Base-by-base conservation (phyloP, 2,113 vertebrate species). In the Epinephelus lanceolatus region DNA sequence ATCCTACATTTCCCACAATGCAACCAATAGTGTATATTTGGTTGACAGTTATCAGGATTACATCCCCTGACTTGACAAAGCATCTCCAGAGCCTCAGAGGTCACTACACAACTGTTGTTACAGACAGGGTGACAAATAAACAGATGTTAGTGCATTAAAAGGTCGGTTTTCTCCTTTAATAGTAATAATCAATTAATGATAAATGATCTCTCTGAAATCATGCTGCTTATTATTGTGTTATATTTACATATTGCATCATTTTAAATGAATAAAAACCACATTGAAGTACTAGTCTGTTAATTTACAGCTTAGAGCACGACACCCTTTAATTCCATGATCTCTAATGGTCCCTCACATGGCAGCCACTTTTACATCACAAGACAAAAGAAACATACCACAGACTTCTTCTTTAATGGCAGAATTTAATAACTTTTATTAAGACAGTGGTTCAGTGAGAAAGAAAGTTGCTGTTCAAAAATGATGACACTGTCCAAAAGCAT, bases 371-470 rank as follows among this genome's bases (percentile, higher is more conserved):
- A 11, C 17, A 60, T 69, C 45, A 51, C 19, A 71, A 52, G 37
- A 47, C 6, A 5, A 76, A 65, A 51, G 25, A 40, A 49, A 80
- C 27, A 57, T 0, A 57, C 17, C 21, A 56, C 21, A 73, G 21
- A 4, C 13, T 37, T 62, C 19, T 53, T 62, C 23, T 23, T 60
- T 70, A 25, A 23, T 37, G 14, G 68, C 21, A 37, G 27, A 1
- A 40, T 62, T 53, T 63, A 37, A 63, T 75, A 27, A 6, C 1
- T 53, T 85, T 80, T 52, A 80, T 47, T 76, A 17, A 18, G 21
- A 69, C 17, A 57, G 19, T 5, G 13, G 17, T 62, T 74, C 37
- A 78, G 25, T 25, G 6, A 27, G 14, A 52, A 56, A 63, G 0
- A 55, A n/a, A 1, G 8, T 33, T 17, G 2, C 14, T 23, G 19